Evolutionary conservation across 2,113 vertebrate genomes (phyloP).

Genomic region (Heliornis fulica): DNA sequence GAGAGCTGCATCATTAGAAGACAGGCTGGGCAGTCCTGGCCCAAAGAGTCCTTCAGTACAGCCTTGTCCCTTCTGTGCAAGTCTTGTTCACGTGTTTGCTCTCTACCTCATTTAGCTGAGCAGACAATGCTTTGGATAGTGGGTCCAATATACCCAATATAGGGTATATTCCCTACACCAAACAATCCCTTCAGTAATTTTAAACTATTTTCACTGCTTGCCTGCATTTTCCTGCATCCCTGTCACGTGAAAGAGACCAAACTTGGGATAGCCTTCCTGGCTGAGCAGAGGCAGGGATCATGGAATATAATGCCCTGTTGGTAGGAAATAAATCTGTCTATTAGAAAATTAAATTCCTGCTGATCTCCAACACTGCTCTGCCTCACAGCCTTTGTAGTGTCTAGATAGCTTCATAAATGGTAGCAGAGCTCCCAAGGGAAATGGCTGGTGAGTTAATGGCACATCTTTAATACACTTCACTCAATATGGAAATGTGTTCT

Average conservation of each 20-base stretch:
- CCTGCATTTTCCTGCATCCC: background rate
- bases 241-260: background rate
- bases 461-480: background rate
- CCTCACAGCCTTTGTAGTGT: background rate
- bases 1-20: background rate
- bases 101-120: background rate
- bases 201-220: background rate
- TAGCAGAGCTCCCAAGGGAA: background rate
- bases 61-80: background rate
- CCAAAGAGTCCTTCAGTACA: background rate
- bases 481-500: background rate
- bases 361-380: background rate
- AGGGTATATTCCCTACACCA: background rate
- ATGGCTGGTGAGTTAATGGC: background rate
- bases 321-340: background rate
- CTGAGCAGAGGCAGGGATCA: background rate
- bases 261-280: background rate
- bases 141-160: background rate
- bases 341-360: slow-evolving; percentile 31
- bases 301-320: background rate
- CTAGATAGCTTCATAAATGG: background rate
- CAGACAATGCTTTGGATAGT: background rate
- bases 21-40: background rate
- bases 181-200: background rate
- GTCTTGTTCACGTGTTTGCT: fast-evolving